These are phyloP conservation scores for Progne subis DNA, from an alignment of 2,113 vertebrate genomes.

Conservation along the genomic window DNA sequence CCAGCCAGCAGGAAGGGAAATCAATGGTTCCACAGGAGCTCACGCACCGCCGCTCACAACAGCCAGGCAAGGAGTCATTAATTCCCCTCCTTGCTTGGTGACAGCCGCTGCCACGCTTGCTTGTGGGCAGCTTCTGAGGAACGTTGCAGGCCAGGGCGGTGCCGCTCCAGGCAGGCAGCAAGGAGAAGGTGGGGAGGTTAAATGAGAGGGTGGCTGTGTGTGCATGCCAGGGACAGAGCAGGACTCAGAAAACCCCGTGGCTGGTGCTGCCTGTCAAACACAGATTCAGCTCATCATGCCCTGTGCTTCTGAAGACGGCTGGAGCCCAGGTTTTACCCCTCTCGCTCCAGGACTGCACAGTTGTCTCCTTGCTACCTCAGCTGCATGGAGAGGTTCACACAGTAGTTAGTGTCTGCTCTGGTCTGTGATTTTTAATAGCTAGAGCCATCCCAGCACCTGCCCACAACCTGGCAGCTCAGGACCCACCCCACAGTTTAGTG, in stretches of 20 bases:
- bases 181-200: conserved; percentile 25
- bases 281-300: neutral
- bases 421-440: neutral
- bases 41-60: neutral
- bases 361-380: neutral
- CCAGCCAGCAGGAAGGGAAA: conserved; percentile 51
- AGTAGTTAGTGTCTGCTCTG: neutral
- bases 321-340: neutral
- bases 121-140: conserved; percentile 10
- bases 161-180: neutral
- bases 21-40: conserved; percentile 48
- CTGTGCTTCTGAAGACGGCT: neutral
- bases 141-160: neutral
- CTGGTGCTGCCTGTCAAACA: neutral
- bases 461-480: neutral
- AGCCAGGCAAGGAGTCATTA: conserved; percentile 43
- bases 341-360: neutral
- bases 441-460: neutral
- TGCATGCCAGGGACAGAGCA: fast-evolving
- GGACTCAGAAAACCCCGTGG: neutral
- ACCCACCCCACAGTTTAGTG: neutral
- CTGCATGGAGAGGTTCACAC: neutral
- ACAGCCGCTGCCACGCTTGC: conserved; percentile 21
- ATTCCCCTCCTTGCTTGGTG: conserved; percentile 46
- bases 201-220: neutral